Evolutionary conservation across 2,797 vertebrate species (phyloP), one percentile per base, ranked within the genome.

Genomic region (Falco concolor): DNA sequence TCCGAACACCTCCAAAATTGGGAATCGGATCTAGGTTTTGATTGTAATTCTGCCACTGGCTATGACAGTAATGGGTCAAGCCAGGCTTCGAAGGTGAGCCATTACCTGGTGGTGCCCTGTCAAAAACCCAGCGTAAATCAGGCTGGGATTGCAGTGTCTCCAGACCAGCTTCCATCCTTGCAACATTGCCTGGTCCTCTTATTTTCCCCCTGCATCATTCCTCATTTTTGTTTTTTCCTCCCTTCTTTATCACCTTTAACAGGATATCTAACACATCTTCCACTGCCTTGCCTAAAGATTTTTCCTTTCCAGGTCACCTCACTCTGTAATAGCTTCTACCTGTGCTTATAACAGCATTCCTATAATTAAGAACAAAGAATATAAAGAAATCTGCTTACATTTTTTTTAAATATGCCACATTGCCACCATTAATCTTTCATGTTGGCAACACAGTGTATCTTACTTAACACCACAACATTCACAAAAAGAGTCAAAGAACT

Each of bases 1-100:
- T 95, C 90, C 0, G 21, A 96, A 92, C 91, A 95, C 84, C 87
- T 95, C 94, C 92, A 40, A 96, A 92, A 94, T 73, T 75, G 93
- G 90, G 90, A 83, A 89, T 85, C 5, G 28, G 74, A 83, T 93
- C 63, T 65, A 13, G 87, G 67, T 81, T 96, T 94, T 80, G 84
- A 86, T 30, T 92, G 89, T 60, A 94, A 94, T 96, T 95, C 95
- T 86, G 28, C 76, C 22, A 13, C 74, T 0, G 2, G 44, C 74
- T 70, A 7, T 81, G 75, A 85, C 81, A 93, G 90, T n/a, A 81
- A 88, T 69, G 86, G 93, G 91, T 92, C 86, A 87, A 95, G 84
- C 27, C 60, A 44, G 23, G 60, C 45, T 93, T 83, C 17, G 3
- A 91, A 84, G 84, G 68, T 64, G 84, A 94, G 54, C 59, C 69